phyloP scores from a whole-genome alignment of 2,888 invertebrate genomes.

The Dinocampus coccinellae region DNA sequence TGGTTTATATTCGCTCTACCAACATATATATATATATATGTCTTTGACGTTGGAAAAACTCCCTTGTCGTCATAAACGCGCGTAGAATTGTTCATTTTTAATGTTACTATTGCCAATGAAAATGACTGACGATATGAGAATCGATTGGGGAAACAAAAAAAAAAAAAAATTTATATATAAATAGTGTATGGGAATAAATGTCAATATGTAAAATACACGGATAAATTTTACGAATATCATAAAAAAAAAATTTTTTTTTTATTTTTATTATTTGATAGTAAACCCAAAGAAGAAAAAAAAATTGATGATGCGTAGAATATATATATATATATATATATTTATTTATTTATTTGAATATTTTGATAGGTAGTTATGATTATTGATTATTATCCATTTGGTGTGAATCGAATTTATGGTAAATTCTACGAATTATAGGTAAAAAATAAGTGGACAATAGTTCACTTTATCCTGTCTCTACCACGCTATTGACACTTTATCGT shows the following conservation, averaged over 20 bases:
- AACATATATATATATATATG: background rate
- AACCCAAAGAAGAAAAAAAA: too few relatives aligned
- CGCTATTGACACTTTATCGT: slow-evolving; percentile 20
- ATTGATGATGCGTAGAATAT: too few relatives aligned
- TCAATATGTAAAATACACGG: background rate
- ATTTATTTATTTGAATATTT: background rate
- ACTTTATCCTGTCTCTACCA: slow-evolving; percentile 15
- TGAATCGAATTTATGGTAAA: background rate
- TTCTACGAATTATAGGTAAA: background rate
- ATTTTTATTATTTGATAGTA: background rate
- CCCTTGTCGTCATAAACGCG: slow-evolving; percentile 26
- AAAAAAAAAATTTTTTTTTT: background rate
- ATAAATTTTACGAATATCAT: background rate
- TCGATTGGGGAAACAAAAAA: background rate
- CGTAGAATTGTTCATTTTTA: slow-evolving; percentile 34
- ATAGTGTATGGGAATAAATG: background rate
- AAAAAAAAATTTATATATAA: background rate
- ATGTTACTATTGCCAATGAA: slow-evolving; percentile 30
- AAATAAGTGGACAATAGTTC: background rate
- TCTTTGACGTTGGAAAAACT: slow-evolving; percentile 5
- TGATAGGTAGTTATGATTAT: background rate
- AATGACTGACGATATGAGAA: slow-evolving; percentile 7
- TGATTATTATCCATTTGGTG: background rate
- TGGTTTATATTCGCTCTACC: slow-evolving; percentile 25
- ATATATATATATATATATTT: too few relatives aligned